phyloP scores from a whole-genome alignment of 2,797 vertebrate species.

The Gobio occitaniae region DNA sequence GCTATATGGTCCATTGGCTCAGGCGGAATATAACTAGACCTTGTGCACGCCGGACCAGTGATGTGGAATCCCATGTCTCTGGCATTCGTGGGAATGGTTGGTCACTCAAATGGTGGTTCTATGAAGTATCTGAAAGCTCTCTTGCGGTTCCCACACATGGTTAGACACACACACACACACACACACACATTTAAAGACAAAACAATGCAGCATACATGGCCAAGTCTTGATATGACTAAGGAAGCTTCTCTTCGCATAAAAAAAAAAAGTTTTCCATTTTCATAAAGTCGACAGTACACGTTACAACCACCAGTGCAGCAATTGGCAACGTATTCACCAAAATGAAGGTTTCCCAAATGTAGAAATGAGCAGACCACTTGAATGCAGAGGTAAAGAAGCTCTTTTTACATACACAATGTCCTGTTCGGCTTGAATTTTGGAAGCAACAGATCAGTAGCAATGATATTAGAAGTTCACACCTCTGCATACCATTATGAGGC shows the following conservation, averaged over 20 bases:
- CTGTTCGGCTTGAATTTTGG: slow-evolving; percentile 33
- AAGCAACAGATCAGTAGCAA: slow-evolving; percentile 82
- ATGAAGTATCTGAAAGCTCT: slow-evolving; percentile 45
- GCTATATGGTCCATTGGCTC: slow-evolving; percentile 76
- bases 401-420: slow-evolving; percentile 21
- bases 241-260: slow-evolving; percentile 9
- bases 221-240: slow-evolving; percentile 20
- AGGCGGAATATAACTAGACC: slow-evolving; percentile 75
- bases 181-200: slow-evolving; percentile 10
- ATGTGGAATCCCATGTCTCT: slow-evolving; percentile 76
- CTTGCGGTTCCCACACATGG: slow-evolving; percentile 33
- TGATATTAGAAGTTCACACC: slow-evolving; percentile 59
- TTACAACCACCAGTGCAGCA: slow-evolving; percentile 54
- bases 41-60: slow-evolving; percentile 76
- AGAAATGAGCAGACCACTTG: slow-evolving; percentile 48
- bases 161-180: slow-evolving; percentile 2
- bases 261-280: not conserved
- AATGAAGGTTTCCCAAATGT: slow-evolving; percentile 57
- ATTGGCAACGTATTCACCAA: slow-evolving; percentile 60
- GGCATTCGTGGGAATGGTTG: slow-evolving; percentile 72
- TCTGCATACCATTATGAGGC: slow-evolving; percentile 61
- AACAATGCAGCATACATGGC: slow-evolving; percentile 36
- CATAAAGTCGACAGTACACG: slow-evolving; percentile 17
- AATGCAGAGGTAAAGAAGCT: slow-evolving; percentile 47
- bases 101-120: slow-evolving; percentile 45